phyloP scores from a whole-genome alignment of 2,888 invertebrate species.

The Pharmacophagus antenor region DNA sequence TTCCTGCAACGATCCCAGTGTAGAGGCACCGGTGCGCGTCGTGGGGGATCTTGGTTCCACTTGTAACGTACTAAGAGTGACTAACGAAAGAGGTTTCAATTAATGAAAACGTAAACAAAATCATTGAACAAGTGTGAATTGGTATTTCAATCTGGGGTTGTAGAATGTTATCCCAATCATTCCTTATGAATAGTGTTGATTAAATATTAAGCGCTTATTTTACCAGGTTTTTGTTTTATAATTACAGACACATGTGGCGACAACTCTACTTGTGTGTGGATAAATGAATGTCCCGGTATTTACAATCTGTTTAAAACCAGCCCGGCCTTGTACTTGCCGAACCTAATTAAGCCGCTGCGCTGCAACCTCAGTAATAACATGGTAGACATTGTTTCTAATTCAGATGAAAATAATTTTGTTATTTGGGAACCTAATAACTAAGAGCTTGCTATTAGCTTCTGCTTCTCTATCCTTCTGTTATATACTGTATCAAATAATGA shows the following conservation, averaged over 20 bases:
- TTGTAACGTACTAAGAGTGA: too few relatives aligned
- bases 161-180: background rate
- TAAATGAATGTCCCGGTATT: background rate
- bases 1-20: too few relatives aligned
- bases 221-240: background rate
- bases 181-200: background rate
- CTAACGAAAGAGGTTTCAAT: too few relatives aligned
- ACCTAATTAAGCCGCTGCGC: background rate
- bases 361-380: background rate
- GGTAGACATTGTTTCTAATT: constrained; percentile 7
- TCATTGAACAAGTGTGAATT: too few relatives aligned
- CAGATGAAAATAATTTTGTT: background rate
- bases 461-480: too few relatives aligned
- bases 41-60: too few relatives aligned
- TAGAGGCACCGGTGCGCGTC: too few relatives aligned
- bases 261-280: background rate
- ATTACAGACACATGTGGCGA: constrained; percentile 6
- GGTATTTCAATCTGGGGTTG: background rate
- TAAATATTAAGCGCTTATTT: background rate
- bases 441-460: too few relatives aligned
- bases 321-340: background rate
- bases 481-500: too few relatives aligned
- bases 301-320: background rate
- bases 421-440: background rate
- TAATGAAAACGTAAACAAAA: too few relatives aligned